Conservation (phyloP, 1,140 invertebrate species). For the Sitophilus oryzae region DNA sequence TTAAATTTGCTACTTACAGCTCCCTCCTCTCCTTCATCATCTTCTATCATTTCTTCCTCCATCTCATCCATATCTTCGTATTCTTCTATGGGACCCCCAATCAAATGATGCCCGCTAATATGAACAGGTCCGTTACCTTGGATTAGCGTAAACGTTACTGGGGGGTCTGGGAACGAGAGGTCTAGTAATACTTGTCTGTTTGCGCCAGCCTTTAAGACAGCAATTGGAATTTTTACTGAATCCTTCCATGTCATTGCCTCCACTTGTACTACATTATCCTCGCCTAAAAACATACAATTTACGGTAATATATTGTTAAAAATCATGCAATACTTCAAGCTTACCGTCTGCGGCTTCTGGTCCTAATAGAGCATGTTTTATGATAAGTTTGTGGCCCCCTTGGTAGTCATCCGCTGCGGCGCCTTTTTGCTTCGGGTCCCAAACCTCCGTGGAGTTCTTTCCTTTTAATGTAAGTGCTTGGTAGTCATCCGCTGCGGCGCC, state of each 20-base stretch:
- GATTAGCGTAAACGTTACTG: constrained; percentile 73
- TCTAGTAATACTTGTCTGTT: constrained; percentile 70
- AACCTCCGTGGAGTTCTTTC: constrained; percentile 51
- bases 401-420: constrained; percentile 48
- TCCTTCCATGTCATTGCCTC: constrained; percentile 74
- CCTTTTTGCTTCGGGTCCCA: constrained; percentile 57
- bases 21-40: constrained; percentile 66
- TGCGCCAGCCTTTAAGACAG: constrained; percentile 69
- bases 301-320: not conserved
- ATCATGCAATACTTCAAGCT: not conserved
- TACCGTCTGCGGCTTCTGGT: constrained; percentile 60
- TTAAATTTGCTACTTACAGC: constrained; percentile 42
- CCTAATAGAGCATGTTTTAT: constrained; percentile 69
- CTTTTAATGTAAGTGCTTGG: constrained; percentile 53
- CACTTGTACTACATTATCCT: constrained; percentile 74
- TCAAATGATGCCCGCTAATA: constrained; percentile 75
- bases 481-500: constrained; percentile 49
- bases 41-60: constrained; percentile 69
- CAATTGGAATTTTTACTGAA: constrained; percentile 72
- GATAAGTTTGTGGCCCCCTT: constrained; percentile 57
- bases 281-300: constrained; percentile 46
- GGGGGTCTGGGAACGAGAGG: constrained; percentile 77
- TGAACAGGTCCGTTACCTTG: constrained; percentile 74
- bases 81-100: constrained; percentile 67
- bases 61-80: constrained; percentile 72